Evolutionary conservation across 2,113 vertebrate species (phyloP).

Genomic region (Menura novaehollandiae): DNA sequence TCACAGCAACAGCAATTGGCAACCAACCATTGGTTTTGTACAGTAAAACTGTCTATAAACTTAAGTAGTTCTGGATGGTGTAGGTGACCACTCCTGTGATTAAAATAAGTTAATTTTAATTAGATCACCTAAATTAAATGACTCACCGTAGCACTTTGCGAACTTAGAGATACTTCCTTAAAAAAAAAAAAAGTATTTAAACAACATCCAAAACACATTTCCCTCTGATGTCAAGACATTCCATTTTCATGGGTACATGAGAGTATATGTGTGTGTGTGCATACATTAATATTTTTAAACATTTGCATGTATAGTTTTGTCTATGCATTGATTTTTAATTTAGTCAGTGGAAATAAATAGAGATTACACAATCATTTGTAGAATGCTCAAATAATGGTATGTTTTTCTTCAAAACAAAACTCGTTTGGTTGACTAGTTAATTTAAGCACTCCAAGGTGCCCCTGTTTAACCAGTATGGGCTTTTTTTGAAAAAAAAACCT

Average conservation of each 20-base stretch:
- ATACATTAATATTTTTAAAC: not conserved
- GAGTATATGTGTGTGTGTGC: accelerated
- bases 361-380: not conserved
- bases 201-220: not conserved
- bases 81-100: not conserved
- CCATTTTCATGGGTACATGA: not conserved
- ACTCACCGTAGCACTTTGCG: not conserved
- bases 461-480: not conserved
- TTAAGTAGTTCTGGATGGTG: not conserved
- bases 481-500: accelerated
- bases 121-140: not conserved
- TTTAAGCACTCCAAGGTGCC: not conserved
- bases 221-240: not conserved
- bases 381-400: not conserved
- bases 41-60: not conserved
- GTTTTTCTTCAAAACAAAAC: not conserved
- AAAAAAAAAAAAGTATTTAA: not conserved
- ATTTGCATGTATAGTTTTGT: not conserved
- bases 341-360: not conserved
- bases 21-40: not conserved
- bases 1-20: not conserved
- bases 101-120: not conserved
- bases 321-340: not conserved
- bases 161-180: not conserved
- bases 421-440: not conserved